Evolutionary conservation across 1,140 invertebrate species (phyloP).

Genomic region (Tenebrio molitor): DNA sequence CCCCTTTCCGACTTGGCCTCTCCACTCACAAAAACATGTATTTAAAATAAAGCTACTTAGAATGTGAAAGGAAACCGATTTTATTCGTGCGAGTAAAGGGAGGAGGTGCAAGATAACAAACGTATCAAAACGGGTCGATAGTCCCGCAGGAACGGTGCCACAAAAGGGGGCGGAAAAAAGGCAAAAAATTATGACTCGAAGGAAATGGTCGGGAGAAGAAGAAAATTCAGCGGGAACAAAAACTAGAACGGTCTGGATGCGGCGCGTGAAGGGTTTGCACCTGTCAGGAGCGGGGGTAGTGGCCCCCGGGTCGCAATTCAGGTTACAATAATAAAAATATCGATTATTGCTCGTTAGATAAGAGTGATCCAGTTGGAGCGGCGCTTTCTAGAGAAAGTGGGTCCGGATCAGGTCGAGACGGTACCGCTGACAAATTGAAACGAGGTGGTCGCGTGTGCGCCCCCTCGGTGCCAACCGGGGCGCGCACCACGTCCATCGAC

Average conservation of each 20-base stretch:
- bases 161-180: neutral
- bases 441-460: conserved; percentile 14
- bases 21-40: conserved; percentile 4
- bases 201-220: too few relatives aligned
- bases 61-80: conserved; percentile 18
- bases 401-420: too few relatives aligned
- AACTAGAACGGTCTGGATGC: too few relatives aligned
- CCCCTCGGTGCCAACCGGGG: neutral
- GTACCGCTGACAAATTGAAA: conserved; percentile 13
- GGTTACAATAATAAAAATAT: too few relatives aligned
- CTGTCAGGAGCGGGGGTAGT: too few relatives aligned
- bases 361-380: neutral
- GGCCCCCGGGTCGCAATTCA: too few relatives aligned
- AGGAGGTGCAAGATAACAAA: conserved; percentile 13
- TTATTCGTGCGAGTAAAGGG: neutral
- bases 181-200: too few relatives aligned
- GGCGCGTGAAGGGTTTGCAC: too few relatives aligned
- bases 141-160: neutral
- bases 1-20: neutral
- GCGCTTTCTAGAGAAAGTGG: conserved; percentile 21
- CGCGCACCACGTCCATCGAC: conserved; percentile 12
- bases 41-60: conserved; percentile 32
- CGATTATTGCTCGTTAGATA: too few relatives aligned
- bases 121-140: conserved; percentile 1
- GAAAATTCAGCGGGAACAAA: too few relatives aligned